A percentile compares a stretch with the other conserved stretches of the same genome.
phyloP scores from a whole-genome alignment of 2,888 invertebrate species.

The Pollenia labialis region DNA sequence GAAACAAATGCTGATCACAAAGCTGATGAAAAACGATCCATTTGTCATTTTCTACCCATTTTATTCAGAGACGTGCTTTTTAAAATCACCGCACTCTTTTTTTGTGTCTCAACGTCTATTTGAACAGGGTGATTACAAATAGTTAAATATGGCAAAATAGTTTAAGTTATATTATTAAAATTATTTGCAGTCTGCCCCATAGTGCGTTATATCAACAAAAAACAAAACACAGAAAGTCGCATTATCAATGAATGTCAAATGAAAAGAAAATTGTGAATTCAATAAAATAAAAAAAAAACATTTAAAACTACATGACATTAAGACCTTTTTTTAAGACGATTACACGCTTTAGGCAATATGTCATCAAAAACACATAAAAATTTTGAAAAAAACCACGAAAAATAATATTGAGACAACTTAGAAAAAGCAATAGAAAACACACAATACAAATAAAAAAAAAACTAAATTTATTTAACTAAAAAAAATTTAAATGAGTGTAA shows the following conservation, averaged over 20 bases:
- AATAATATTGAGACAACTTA: not conserved
- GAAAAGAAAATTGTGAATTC: slow-evolving; percentile 24
- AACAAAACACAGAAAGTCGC: not conserved
- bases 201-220: no score
- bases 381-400: not conserved
- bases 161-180: no score
- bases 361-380: slow-evolving; percentile 55
- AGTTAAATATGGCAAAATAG: no score
- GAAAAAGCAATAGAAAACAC: slow-evolving; percentile 18
- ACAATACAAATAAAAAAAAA: slow-evolving; percentile 7
- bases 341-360: slow-evolving; percentile 62
- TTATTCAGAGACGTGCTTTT: no score
- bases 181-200: no score
- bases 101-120: no score
- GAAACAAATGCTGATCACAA: no score
- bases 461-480: not conserved
- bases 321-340: slow-evolving; percentile 66
- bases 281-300: slow-evolving; percentile 11
- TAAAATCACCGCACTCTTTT: no score
- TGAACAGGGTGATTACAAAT: no score
- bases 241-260: slow-evolving; percentile 29
- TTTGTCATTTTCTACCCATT: no score
- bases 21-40: no score
- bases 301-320: slow-evolving; percentile 44
- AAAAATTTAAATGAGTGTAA: slow-evolving; percentile 22